Evolutionary conservation across 2,797 vertebrate species (phyloP), one percentile per base, ranked within the genome.

Genomic region (Hypotaenidia philippensis): DNA sequence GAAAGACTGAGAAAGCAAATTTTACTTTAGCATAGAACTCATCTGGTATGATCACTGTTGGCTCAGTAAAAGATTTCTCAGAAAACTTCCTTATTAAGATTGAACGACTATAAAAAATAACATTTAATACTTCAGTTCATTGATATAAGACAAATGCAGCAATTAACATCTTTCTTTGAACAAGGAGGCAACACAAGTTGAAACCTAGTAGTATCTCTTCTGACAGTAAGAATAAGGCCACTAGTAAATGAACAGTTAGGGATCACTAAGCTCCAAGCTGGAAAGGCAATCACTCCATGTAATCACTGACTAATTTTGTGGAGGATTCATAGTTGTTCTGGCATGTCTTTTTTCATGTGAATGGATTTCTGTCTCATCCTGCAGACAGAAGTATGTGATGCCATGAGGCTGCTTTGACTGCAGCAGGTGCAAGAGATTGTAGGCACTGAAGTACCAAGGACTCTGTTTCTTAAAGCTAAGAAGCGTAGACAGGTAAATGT

Each of bases 121-220:
- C 6, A 26, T 49, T 10, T 15, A 61, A 72, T 55, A 38, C 6
- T 76, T 75, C n/a, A 2, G 8, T 56, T 81, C 23, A 23, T 18
- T 71, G 22, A 29, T 25, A 45, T 5, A 61, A 65, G 32, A 59
- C 82, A 78, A 91, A 72, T 41, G 8, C 17, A 68, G 15, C 6
- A 72, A 69, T 69, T 7, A 8, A 0, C n/a, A 36, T 38, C 16
- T 50, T 61, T 32, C 1, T 82, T 60, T 55, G 22, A 63, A 10
- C 1, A 6, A 66, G 16, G 23, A 70, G 31, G 10, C 5, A 65
- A 31, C 50, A 53, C 6, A 38, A 0, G 0, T 60, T 61, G n/a
- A 76, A 87, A 50, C 3, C 7, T 5, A 13, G 5, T 29, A 40
- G 17, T 56, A 16, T 27, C 10, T 85, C 40, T 81, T 70, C 36